Base-by-base conservation (phyloP, 2,888 invertebrate genomes). In the Philhelius pedissequus region DNA sequence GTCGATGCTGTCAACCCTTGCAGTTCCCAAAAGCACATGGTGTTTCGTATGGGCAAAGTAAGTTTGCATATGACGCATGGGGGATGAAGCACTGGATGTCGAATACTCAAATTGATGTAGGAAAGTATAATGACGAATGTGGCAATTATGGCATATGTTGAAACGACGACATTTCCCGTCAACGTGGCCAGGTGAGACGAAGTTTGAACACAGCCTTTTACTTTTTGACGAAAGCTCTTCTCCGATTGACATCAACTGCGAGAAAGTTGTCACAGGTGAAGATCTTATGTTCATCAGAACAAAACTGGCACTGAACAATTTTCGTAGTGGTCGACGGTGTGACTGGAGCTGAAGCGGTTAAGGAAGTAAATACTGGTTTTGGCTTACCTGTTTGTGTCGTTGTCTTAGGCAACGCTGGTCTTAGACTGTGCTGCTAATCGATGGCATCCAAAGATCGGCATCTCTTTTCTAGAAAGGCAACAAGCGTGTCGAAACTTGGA, bases 391-490 rank as follows among this genome's bases (percentile, higher is more conserved):
- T 32, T 32, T 5, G 32, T 32, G 32, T 1, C 11, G 32, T 11
- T 6, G 6, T 11, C 11, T 32, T 32, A 1, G 32, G 11, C 11
- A 11, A 9, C 11, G 15, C 1, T 20, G 68, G 1, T 15, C 18
- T 22, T 5, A 52, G 54, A 18, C n/a, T n/a, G n/a, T n/a, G n/a
- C n/a, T 27, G 18, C 13, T 25, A 54, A 15, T 27, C 15, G 13
- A 69, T 54, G 4, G 68, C 54, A 30, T 40, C 70, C 7, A 75
- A 54, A 13, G 74, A 69, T 9, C 70, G 70, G n/a, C 69, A 48
- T 13, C 71, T 30, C 4, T 30, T 68, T 60, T 79, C 68, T 6
- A 74, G 8, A 18, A 79, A 79, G 7, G 32, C 13, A 1, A 43
- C 50, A 4, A 74, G 73, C 7, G 20, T 35, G 0, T 27, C 38